Base-by-base conservation (phyloP, 1,140 invertebrate species). In the Scaptomyza hsui region DNA sequence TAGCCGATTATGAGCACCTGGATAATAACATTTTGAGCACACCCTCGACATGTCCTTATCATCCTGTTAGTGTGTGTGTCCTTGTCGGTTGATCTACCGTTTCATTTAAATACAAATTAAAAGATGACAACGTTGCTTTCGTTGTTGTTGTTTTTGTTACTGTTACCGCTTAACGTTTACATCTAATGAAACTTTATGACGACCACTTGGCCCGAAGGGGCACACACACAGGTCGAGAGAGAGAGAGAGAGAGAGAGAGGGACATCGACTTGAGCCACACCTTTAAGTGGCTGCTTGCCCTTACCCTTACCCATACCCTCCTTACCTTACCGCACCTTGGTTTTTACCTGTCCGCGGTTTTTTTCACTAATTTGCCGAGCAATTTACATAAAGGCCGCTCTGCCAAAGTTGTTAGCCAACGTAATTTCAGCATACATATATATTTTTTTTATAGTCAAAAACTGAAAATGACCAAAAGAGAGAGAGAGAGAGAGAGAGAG, bases 91-190 rank as follows among this genome's bases (percentile, higher is more conserved):
- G 71, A 71, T 73, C 65, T 72, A 63, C 67, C 75, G 59, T 78
- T 83, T 72, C 70, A 79, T 83, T 83, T 83, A 74, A 83, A 83
- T 85, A 78, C 80, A 83, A 85, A 85, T 83, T 79, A 85, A 83
- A 72, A 83, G 77, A 75, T 83, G 67, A 75, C 67, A 63, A 59
- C 47, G 52, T 42, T 39, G 15, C n/a, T 6, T 26, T 51, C 24
- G 15, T 47, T 51, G 15, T 35, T 41, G 39, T 39, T 81, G 63
- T 59, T 53, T 48, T 41, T 62, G 35, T 59, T 59, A 70, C 61
- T 75, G 65, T 67, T 72, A 62, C 79, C 71, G 71, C 61, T 83
- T 71, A 78, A 56, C 63, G 48, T 81, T 45, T 44, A 71, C 64
- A 81, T 82, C 78, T 82, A 82, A 82, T 81, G 78, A 75, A 78